phyloP scores from a whole-genome alignment of 2,113 vertebrate genomes.

The Lichenostomus cassidix region DNA sequence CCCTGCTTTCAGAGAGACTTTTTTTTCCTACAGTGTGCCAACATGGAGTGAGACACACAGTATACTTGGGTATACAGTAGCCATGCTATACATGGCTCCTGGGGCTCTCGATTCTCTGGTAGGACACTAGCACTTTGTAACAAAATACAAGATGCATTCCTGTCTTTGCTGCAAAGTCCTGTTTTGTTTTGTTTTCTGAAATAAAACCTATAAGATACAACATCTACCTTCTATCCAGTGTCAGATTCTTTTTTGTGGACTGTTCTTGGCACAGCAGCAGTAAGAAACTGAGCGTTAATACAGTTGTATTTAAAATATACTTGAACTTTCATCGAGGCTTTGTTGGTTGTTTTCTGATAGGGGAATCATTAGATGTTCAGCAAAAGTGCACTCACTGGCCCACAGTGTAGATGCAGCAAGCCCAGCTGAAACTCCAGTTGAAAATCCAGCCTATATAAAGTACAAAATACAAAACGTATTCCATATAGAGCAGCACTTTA shows the following conservation, averaged over 20 bases:
- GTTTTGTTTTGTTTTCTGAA: constrained; percentile 52
- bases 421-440: not conserved
- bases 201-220: constrained; percentile 29
- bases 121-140: constrained; percentile 35
- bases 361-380: not conserved
- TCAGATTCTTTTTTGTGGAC: constrained; percentile 35
- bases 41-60: not conserved
- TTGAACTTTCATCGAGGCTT: not conserved
- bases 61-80: not conserved
- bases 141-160: not conserved
- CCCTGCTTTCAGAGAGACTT: not conserved
- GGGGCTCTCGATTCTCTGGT: not conserved
- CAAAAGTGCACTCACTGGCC: not conserved
- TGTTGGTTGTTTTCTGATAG: not conserved
- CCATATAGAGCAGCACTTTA: not conserved
- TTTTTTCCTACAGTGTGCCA: not conserved
- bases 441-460: not conserved
- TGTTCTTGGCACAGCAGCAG: not conserved
- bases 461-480: not conserved
- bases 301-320: not conserved
- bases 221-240: not conserved
- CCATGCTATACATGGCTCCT: not conserved
- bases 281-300: not conserved
- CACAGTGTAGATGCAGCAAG: not conserved
- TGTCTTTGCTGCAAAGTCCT: constrained; percentile 38